These are phyloP conservation scores for Halichoeres trimaculatus DNA, from an alignment of 2,113 vertebrate genomes.

Conservation along the genomic window DNA sequence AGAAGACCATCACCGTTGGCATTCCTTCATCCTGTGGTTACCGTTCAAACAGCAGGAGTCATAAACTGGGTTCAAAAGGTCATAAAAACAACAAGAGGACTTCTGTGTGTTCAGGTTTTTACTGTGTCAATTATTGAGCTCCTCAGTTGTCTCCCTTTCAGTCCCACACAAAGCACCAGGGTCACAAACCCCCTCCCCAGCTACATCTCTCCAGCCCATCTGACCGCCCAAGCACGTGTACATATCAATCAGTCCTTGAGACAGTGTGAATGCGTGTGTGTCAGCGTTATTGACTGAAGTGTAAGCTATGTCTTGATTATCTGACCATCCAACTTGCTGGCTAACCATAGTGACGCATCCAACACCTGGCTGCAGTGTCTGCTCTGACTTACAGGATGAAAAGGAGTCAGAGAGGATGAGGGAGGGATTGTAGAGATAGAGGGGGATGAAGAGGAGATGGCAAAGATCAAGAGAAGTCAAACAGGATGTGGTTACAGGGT, in stretches of 20 bases:
- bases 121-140: slow-evolving; percentile 36
- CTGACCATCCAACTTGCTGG: slow-evolving; percentile 38
- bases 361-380: slow-evolving; percentile 35
- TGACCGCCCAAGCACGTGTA: slow-evolving; percentile 5
- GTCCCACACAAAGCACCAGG: slow-evolving; percentile 29
- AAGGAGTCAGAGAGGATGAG: slow-evolving; percentile 19
- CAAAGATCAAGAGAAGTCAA: slow-evolving; percentile 37
- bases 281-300: slow-evolving; percentile 11
- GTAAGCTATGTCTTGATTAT: slow-evolving; percentile 29
- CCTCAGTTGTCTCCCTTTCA: slow-evolving; percentile 22
- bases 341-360: slow-evolving; percentile 23
- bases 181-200: slow-evolving; percentile 19
- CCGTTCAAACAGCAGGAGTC: slow-evolving; percentile 17
- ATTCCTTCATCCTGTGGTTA: slow-evolving; percentile 27
- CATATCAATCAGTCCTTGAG: background rate
- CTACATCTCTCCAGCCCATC: slow-evolving; percentile 31
- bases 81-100: slow-evolving; percentile 45
- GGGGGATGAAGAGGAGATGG: slow-evolving; percentile 32
- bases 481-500: slow-evolving; percentile 20
- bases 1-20: slow-evolving; percentile 22
- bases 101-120: slow-evolving; percentile 28
- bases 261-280: slow-evolving; percentile 6
- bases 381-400: slow-evolving; percentile 35
- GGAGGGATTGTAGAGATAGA: slow-evolving; percentile 19
- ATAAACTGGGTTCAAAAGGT: slow-evolving; percentile 45